Evolutionary conservation across 2,888 invertebrate species (phyloP).

Genomic region (Agrypnus murinus): DNA sequence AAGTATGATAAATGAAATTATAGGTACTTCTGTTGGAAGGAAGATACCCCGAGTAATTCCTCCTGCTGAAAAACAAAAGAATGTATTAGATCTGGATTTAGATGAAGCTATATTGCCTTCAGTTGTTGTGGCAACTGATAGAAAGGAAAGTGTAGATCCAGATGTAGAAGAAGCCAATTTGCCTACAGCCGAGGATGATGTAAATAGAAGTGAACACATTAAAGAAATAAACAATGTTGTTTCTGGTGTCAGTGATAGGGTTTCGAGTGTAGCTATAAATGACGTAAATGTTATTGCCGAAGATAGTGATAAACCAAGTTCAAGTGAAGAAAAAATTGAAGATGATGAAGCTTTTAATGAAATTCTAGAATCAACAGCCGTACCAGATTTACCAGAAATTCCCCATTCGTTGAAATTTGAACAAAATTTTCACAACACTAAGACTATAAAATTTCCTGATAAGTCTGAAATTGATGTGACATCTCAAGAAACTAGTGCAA

Average conservation of each 20-base stretch:
- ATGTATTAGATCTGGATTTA: slow-evolving; percentile 67
- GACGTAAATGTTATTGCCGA: slow-evolving; percentile 30
- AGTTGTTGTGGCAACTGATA: slow-evolving; percentile 70
- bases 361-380: slow-evolving; percentile 76
- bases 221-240: slow-evolving; percentile 4
- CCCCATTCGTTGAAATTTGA: slow-evolving; percentile 69
- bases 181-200: slow-evolving; percentile 31
- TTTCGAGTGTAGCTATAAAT: neutral
- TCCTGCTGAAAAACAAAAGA: slow-evolving; percentile 68
- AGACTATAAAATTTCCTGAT: slow-evolving; percentile 59
- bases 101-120: slow-evolving; percentile 72
- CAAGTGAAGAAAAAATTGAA: neutral
- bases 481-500: too few relatives aligned
- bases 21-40: slow-evolving; percentile 71
- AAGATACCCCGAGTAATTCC: slow-evolving; percentile 79
- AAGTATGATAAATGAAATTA: slow-evolving; percentile 77
- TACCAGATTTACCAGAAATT: slow-evolving; percentile 75
- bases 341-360: slow-evolving; percentile 76
- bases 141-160: slow-evolving; percentile 69
- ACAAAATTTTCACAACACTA: slow-evolving; percentile 68
- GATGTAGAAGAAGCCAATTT: slow-evolving; percentile 67
- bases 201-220: slow-evolving; percentile 21
- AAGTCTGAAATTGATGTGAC: too few relatives aligned
- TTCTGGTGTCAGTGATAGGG: neutral
- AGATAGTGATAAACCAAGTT: neutral